Percentiles rank a stretch among this genome's conserved stretches.
Conservation (phyloP, 2,888 invertebrate species). For the Hetaerina titia region DNA sequence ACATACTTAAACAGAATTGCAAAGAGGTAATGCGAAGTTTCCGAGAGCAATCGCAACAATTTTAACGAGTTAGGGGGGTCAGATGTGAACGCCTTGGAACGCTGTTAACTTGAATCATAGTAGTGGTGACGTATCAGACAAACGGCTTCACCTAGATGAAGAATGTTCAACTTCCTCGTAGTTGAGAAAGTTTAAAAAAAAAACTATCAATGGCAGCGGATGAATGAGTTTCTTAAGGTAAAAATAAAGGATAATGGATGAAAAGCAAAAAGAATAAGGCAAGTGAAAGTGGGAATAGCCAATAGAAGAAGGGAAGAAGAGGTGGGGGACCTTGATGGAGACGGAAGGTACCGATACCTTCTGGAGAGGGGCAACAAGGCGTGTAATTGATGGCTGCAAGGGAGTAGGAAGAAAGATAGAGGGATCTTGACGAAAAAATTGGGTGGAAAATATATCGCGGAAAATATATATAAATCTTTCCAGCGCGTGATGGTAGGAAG, state of each 20-base stretch:
- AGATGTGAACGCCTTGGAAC: no score
- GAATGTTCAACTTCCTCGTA: no score
- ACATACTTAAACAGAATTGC: no score
- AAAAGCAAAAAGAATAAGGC: background rate
- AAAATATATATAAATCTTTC: conserved; percentile 45
- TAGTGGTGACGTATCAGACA: no score
- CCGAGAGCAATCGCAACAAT: no score
- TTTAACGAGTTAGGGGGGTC: no score
- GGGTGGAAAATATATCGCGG: conserved; percentile 24
- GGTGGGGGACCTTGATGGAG: conserved; percentile 19
- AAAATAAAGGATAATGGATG: background rate
- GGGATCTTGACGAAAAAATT: conserved; percentile 18
- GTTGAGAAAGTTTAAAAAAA: background rate
- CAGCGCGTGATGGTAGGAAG: background rate
- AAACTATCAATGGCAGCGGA: background rate
- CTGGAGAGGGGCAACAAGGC: conserved; percentile 12
- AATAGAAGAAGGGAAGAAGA: background rate
- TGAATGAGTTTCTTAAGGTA: background rate
- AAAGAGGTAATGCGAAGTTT: no score
- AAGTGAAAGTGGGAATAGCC: background rate
- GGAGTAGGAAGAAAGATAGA: conserved; percentile 50
- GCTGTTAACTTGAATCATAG: no score
- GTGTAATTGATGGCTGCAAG: conserved; percentile 49
- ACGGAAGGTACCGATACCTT: conserved; percentile 50
- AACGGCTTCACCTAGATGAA: no score